phyloP scores from a whole-genome alignment of 1,140 invertebrate species.

The Cyphomyrmex costatus region DNA sequence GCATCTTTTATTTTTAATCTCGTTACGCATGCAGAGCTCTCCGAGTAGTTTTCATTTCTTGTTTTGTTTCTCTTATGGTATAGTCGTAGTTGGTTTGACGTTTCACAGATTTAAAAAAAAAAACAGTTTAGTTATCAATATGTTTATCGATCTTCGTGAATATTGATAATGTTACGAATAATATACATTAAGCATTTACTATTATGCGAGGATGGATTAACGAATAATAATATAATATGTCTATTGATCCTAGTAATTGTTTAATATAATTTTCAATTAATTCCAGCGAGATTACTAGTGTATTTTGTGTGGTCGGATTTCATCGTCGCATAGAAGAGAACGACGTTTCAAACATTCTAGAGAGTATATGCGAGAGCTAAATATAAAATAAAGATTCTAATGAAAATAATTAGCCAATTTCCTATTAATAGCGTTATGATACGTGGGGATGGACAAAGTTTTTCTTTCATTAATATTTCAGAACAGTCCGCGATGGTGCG shows the following conservation, averaged over 20 bases:
- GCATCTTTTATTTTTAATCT: conserved; percentile 33
- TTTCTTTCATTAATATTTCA: neutral
- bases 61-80: neutral
- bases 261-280: conserved; percentile 59
- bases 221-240: conserved; percentile 51
- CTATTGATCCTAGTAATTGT: conserved; percentile 61
- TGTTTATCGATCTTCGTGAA: conserved; percentile 24
- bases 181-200: conserved; percentile 35
- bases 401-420: neutral
- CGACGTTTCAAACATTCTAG: conserved; percentile 21
- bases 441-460: neutral
- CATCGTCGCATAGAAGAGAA: conserved; percentile 20
- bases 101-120: conserved; percentile 8
- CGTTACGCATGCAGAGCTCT: conserved; percentile 2
- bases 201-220: conserved; percentile 27
- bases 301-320: conserved; percentile 22
- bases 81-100: neutral
- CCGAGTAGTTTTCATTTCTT: neutral
- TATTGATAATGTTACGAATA: conserved; percentile 32
- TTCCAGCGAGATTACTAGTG: conserved; percentile 41
- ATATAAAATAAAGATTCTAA: neutral
- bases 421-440: neutral
- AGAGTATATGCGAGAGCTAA: neutral
- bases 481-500: neutral
- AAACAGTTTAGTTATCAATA: neutral